Evolutionary conservation across 2,888 invertebrate species (phyloP).

Genomic region (Scaptomyza reducta): DNA sequence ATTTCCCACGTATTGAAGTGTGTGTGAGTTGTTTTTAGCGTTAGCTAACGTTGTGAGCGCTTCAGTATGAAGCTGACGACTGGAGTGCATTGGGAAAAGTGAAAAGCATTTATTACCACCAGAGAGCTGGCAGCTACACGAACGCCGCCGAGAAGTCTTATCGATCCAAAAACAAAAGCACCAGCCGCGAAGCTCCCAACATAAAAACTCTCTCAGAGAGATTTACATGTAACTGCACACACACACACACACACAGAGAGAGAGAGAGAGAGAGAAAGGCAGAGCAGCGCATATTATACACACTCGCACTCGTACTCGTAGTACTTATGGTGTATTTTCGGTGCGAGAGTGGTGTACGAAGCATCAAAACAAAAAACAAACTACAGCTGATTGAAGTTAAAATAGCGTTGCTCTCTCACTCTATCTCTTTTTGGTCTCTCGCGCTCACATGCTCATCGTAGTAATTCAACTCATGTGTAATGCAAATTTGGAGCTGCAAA

Average conservation of each 20-base stretch:
- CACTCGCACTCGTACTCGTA: conserved; percentile 3
- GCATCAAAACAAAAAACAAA: conserved; percentile 75
- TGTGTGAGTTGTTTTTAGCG: conserved; percentile 24
- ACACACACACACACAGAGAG: too few species aligned
- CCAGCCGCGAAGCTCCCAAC: conserved; percentile 33
- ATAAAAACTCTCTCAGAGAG: conserved; percentile 47
- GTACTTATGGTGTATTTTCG: conserved; percentile 11
- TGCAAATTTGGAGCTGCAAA: conserved; percentile 22
- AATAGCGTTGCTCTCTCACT: conserved; percentile 15
- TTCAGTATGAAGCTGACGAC: conserved; percentile 83
- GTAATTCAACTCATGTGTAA: conserved; percentile 44
- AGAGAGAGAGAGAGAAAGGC: conserved; percentile 21
- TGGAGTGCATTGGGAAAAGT: conserved; percentile 83
- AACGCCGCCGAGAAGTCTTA: conserved; percentile 64
- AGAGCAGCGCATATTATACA: conserved; percentile 20
- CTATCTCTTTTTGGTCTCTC: conserved; percentile 6
- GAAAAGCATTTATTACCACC: conserved; percentile 83
- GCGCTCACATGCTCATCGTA: conserved; percentile 4
- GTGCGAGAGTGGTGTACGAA: conserved; percentile 40
- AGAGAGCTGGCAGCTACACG: conserved; percentile 43
- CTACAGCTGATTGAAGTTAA: conserved; percentile 74
- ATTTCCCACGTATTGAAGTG: conserved; percentile 37
- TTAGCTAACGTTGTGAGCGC: conserved; percentile 73
- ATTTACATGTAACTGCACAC: conserved; percentile 32
- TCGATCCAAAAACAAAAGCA: conserved; percentile 75